A percentile compares a stretch with the other conserved stretches of the same genome.
Evolutionary conservation across 2,113 vertebrate species (phyloP).

Genomic region (Oceanites oceanicus): DNA sequence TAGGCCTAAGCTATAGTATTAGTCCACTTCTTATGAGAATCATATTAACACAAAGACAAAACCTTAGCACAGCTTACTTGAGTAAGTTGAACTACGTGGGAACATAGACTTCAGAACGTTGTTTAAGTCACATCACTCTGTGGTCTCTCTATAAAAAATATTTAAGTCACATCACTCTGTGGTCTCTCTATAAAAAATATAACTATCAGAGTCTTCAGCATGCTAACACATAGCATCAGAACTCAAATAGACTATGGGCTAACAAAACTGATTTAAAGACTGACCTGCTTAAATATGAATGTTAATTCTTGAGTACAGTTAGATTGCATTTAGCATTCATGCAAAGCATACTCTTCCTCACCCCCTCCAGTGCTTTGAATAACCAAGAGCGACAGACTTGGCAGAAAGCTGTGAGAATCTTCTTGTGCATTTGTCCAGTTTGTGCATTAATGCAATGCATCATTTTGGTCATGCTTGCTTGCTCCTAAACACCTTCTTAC

Average conservation of each 20-base stretch:
- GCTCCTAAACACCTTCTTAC: neutral
- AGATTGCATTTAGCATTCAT: neutral
- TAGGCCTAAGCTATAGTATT: slow-evolving; percentile 8
- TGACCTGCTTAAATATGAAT: neutral
- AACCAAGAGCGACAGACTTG: neutral
- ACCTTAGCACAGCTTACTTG: neutral
- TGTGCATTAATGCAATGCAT: neutral
- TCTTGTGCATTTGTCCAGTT: neutral
- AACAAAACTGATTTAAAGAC: neutral
- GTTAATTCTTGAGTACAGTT: neutral
- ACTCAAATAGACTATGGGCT: neutral
- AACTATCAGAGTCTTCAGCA: neutral
- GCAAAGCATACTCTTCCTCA: neutral
- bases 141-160: neutral
- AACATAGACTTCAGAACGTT: neutral
- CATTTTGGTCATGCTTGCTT: neutral
- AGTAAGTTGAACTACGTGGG: neutral
- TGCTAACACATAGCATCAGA: neutral
- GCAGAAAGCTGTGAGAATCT: neutral
- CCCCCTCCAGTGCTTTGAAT: neutral
- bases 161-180: neutral
- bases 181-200: neutral
- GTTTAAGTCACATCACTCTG: neutral
- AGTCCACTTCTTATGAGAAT: neutral
- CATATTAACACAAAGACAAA: neutral